Evolutionary conservation across 30 jellyfish, hydroid and myxozoan species (phyloP).

Genomic region (Chrysaora quinquecirrha): DNA sequence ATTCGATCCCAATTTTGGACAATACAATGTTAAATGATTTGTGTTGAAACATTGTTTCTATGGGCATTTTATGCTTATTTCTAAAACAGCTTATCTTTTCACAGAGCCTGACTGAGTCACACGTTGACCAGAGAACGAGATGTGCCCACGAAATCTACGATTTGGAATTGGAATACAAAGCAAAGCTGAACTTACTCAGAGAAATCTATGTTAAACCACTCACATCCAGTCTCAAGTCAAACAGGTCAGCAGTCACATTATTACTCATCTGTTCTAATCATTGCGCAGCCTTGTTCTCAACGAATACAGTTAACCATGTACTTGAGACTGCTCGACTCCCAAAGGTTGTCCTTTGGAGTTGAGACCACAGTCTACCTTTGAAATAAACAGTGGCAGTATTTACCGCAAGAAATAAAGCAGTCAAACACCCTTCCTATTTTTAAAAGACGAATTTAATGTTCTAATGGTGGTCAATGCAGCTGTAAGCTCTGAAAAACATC

Average conservation of each 20-base stretch:
- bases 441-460: background rate
- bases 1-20: too few species aligned
- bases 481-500: too few species aligned
- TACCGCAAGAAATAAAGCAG: too few species aligned
- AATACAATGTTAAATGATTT: too few species aligned
- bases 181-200: constrained; percentile 13
- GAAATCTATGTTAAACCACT: constrained; percentile 43
- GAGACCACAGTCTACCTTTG: background rate
- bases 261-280: too few species aligned
- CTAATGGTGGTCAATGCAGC: background rate
- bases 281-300: too few species aligned
- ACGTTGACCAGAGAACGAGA: constrained; percentile 37
- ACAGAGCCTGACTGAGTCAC: background rate
- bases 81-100: too few species aligned
- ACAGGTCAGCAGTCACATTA: constrained; percentile 16
- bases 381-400: background rate
- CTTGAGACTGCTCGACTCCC: background rate
- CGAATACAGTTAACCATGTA: too few species aligned
- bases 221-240: constrained; percentile 45
- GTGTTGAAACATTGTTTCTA: too few species aligned
- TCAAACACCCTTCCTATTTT: too few species aligned
- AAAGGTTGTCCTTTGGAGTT: background rate
- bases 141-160: constrained; percentile 46
- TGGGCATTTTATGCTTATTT: too few species aligned
- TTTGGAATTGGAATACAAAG: constrained; percentile 31